Conservation (phyloP, 1,140 invertebrate genomes). For the Nixonia krombeini region DNA sequence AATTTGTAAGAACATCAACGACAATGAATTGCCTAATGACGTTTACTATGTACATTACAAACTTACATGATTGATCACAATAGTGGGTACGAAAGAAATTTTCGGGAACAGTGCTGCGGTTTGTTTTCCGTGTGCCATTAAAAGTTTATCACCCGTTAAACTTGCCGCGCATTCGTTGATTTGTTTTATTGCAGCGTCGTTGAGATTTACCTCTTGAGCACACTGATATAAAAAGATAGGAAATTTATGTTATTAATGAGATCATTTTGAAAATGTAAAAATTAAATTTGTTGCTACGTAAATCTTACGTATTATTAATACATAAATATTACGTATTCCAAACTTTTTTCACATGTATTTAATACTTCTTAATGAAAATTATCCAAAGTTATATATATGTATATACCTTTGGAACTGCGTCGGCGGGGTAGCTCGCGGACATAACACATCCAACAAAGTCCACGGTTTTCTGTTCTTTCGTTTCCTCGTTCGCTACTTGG, state of each 20-base stretch:
- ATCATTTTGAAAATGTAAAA: slow-evolving; percentile 2
- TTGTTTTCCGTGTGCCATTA: slow-evolving; percentile 73
- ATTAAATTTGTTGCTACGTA: too few species aligned
- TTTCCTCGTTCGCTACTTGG: slow-evolving; percentile 48
- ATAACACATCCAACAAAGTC: slow-evolving; percentile 74
- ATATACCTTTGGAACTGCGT: slow-evolving; percentile 54
- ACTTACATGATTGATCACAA: slow-evolving; percentile 73
- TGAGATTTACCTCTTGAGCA: slow-evolving; percentile 60
- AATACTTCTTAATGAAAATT: too few species aligned
- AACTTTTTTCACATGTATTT: too few species aligned
- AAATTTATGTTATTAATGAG: slow-evolving; percentile 10
- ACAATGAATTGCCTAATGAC: too few species aligned
- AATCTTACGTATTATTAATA: too few species aligned
- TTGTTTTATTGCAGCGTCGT: slow-evolving; percentile 55
- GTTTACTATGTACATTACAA: too few species aligned
- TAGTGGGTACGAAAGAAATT: slow-evolving; percentile 76
- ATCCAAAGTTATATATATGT: too few species aligned
- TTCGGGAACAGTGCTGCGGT: slow-evolving; percentile 70
- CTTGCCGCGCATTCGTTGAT: slow-evolving; percentile 66
- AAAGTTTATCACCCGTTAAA: slow-evolving; percentile 66
- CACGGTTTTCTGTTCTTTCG: too few species aligned
- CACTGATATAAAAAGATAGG: slow-evolving; percentile 72
- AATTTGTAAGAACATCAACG: too few species aligned
- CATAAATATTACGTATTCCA: too few species aligned
- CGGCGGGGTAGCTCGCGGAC: slow-evolving; percentile 58